Evolutionary conservation across 35 echinoderm and acorn worm species (phyloP), one percentile per base, ranked within the genome.

Genomic region (Hemicentrotus pulcherrimus): DNA sequence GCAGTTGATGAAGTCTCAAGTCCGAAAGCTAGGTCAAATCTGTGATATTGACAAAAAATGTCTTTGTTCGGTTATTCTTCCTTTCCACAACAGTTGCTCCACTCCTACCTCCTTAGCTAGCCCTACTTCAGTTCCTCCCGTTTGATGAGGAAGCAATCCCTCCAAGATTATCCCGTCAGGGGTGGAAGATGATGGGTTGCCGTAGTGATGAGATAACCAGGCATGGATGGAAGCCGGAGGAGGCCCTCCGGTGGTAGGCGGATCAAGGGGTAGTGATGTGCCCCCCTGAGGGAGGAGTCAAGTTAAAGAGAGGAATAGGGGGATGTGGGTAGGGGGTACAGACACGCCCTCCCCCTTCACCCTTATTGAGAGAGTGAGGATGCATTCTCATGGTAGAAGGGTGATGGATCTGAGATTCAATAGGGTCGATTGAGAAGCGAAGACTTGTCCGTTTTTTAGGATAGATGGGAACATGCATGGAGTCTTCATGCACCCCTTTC

Each of bases 161-260:
- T 45, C 15, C 19, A 32, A 90, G 88, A 90, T 90, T 47, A 90
- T 18, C 88, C 46, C 32, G 88, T 47, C 46, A 78, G 28, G 28
- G 22, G 22, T n/a, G 22, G 28, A 90, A 90, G 88, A 90, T 90
- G 88, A 33, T 15, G 31, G 88, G 88, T 90, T 45, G 24, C 88
- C 88, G 46, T 47, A 47, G 88, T 90, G 88, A 90, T 90, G 88
- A 90, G 88, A 90, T 90, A 90, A 90, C 88, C 88, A 90, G 88
- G 46, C 88, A 90, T 45, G 88, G 46, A 90, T 18, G 32, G 46
- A 86, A 16, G 46, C 15, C 32, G 15, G 46, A 47, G 88, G 88
- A 4, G 70, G 70, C 2, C 1, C 1, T 16, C 12, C 4, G 16
- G 12, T 33, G 33, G 33, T 78, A 78, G 65, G 6, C 28, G 22